phyloP scores from a whole-genome alignment of 2,888 invertebrate species.

The Stictocephala bisonia region DNA sequence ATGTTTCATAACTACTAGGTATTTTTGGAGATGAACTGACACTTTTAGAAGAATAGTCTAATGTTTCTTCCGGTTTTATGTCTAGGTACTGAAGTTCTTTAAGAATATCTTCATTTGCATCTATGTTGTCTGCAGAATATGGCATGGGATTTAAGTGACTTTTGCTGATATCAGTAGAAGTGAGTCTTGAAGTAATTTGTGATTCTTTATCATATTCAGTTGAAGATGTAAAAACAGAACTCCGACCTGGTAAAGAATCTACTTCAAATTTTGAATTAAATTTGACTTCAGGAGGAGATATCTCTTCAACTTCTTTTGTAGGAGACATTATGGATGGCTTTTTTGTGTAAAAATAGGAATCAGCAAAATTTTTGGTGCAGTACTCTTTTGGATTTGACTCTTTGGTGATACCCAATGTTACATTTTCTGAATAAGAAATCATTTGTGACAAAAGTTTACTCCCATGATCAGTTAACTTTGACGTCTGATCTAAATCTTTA shows the following conservation, averaged over 20 bases:
- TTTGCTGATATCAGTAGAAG: background rate
- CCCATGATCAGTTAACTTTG: no score
- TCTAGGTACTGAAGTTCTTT: background rate
- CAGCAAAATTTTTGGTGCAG: background rate
- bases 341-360: constrained; percentile 8
- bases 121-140: no score
- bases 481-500: no score
- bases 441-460: no score
- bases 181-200: no score
- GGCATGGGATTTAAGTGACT: no score
- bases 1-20: background rate
- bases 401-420: no score
- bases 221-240: background rate
- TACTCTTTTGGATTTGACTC: no score
- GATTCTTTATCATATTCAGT: background rate
- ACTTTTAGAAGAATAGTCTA: constrained; percentile 4
- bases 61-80: constrained; percentile 11
- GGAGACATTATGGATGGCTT: constrained; percentile 22
- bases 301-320: constrained; percentile 15
- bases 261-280: background rate
- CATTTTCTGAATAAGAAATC: no score
- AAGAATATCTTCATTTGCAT: constrained; percentile 16
- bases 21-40: background rate
- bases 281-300: constrained; percentile 12
- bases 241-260: background rate